A percentile compares a stretch with the other conserved stretches of the same genome.
Evolutionary conservation across 2,888 invertebrate species (phyloP).

Genomic region (Drosophila histrio): DNA sequence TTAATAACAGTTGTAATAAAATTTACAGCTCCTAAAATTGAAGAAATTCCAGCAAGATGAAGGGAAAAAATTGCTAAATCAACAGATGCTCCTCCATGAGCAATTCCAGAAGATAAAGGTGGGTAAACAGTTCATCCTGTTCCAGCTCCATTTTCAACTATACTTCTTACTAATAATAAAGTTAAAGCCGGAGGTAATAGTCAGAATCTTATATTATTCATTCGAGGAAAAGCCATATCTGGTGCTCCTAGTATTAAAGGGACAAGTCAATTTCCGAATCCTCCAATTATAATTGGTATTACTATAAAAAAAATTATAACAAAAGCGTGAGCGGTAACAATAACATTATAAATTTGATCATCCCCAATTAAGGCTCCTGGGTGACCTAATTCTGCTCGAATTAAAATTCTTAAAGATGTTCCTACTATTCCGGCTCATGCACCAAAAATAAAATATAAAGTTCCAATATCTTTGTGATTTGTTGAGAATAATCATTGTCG

Average conservation of each 20-base stretch:
- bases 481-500: constrained; percentile 88
- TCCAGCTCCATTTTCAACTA: constrained; percentile 89
- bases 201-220: constrained; percentile 95
- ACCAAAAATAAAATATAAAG: constrained; percentile 89
- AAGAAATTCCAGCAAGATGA: constrained; percentile 90
- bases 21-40: constrained; percentile 91
- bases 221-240: constrained; percentile 92
- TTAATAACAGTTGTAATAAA: constrained; percentile 91
- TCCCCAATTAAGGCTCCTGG: constrained; percentile 89
- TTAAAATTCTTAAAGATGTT: constrained; percentile 55
- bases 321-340: constrained; percentile 92
- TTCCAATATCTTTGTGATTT: constrained; percentile 92
- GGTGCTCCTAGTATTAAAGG: constrained; percentile 91
- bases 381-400: constrained; percentile 50
- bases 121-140: constrained; percentile 93
- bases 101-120: constrained; percentile 87
- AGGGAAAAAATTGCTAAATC: constrained; percentile 91
- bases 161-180: constrained; percentile 87
- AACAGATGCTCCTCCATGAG: constrained; percentile 88
- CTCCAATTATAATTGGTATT: constrained; percentile 90
- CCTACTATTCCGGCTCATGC: constrained; percentile 87
- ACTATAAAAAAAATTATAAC: constrained; percentile 93
- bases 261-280: constrained; percentile 93
- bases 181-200: constrained; percentile 89
- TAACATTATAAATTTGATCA: constrained; percentile 91